Conservation (phyloP, 1,140 invertebrate species). For the Listronotus bonariensis region DNA sequence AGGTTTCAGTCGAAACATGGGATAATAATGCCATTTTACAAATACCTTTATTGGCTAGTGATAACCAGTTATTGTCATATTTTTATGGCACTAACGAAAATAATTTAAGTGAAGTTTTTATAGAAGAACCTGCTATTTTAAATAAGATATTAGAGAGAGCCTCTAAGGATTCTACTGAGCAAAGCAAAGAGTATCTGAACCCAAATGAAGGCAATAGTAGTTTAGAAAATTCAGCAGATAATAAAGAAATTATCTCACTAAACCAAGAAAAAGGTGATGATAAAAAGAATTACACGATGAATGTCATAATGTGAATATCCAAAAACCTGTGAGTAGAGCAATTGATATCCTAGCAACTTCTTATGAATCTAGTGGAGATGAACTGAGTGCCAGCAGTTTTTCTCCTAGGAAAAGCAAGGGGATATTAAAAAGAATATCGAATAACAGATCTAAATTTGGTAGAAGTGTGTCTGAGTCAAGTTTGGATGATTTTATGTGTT, state of each 20-base stretch:
- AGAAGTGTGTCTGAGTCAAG: constrained; percentile 78
- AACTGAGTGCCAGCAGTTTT: constrained; percentile 57
- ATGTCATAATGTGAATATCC: neutral
- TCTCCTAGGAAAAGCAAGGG: constrained; percentile 60
- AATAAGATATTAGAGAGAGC: constrained; percentile 33
- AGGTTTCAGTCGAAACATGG: constrained; percentile 68
- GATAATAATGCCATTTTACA: constrained; percentile 82
- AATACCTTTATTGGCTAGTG: constrained; percentile 60
- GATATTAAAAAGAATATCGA: constrained; percentile 64
- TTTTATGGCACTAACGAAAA: constrained; percentile 65
- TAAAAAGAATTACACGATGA: constrained; percentile 2
- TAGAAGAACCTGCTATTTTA: constrained; percentile 55
- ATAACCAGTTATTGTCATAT: constrained; percentile 57
- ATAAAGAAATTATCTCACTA: neutral
- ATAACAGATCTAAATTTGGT: constrained; percentile 57
- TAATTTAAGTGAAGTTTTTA: constrained; percentile 61
- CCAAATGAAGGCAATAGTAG: neutral
- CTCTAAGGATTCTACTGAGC: neutral
- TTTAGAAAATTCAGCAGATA: neutral
- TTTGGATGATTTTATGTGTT: constrained; percentile 62
- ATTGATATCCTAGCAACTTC: constrained; percentile 57
- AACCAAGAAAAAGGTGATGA: neutral
- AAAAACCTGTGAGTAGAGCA: constrained; percentile 33
- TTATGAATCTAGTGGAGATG: constrained; percentile 67
- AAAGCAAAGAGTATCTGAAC: constrained; percentile 33